Conservation (phyloP, 1,140 invertebrate species). For the Drosophila bipectinata region DNA sequence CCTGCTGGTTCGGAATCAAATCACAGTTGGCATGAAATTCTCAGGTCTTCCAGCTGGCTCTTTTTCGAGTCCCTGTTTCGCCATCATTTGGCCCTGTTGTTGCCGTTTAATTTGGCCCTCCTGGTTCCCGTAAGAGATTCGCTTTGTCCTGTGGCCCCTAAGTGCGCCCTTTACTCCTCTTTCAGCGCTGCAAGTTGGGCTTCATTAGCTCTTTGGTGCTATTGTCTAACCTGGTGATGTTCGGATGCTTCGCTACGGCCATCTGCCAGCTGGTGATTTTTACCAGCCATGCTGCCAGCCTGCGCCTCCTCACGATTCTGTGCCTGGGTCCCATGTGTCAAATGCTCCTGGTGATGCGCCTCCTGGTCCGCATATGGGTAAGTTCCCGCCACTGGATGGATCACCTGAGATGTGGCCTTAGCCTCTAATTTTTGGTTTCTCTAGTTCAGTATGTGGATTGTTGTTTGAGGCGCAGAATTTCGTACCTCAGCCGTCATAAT, state of each 20-base stretch:
- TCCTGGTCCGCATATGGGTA: conserved; percentile 46
- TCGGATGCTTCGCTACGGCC: conserved; percentile 46
- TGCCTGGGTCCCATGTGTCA: conserved; percentile 48
- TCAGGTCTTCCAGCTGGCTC: conserved; percentile 39
- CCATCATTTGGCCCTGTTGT: conserved; percentile 58
- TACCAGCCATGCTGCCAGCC: conserved; percentile 9
- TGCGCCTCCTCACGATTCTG: conserved; percentile 45
- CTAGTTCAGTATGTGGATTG: conserved; percentile 45
- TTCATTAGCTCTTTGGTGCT: conserved; percentile 56
- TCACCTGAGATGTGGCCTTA: neutral
- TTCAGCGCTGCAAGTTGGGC: conserved; percentile 52
- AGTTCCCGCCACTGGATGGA: conserved; percentile 1
- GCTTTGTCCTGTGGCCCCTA: neutral
- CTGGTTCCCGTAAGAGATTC: conserved; percentile 48
- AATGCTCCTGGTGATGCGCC: conserved; percentile 37
- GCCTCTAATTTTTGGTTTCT: conserved; percentile 15
- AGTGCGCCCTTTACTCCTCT: neutral
- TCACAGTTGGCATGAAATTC: conserved; percentile 33
- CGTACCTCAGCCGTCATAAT: conserved; percentile 22
- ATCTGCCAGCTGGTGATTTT: conserved; percentile 39
- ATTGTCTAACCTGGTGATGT: conserved; percentile 48
- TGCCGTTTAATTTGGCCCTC: conserved; percentile 51
- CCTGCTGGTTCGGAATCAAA: neutral
- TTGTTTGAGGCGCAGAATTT: conserved; percentile 38
- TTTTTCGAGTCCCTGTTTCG: conserved; percentile 56